These are phyloP conservation scores for Rhabdomys dilectus DNA, from an alignment of 2,113 vertebrate genomes.

Conservation along the genomic window DNA sequence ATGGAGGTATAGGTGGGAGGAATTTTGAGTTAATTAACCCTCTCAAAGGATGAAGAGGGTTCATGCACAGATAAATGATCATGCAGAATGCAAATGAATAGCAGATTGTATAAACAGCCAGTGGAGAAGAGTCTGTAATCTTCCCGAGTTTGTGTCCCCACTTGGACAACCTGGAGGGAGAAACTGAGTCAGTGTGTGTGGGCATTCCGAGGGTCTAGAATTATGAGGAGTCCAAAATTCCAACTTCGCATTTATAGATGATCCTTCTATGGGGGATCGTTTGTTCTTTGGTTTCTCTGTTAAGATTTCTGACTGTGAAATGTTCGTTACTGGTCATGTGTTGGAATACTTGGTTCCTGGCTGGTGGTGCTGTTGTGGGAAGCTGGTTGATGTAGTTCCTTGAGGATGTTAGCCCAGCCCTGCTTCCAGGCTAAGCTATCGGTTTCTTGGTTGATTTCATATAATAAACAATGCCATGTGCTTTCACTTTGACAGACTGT, in stretches of 20 bases:
- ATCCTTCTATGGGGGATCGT: not conserved
- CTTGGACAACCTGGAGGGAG: not conserved
- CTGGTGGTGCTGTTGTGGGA: not conserved
- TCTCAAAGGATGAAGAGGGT: not conserved
- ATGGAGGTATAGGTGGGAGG: not conserved
- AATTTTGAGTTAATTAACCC: not conserved
- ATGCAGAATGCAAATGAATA: not conserved
- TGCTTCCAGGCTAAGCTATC: not conserved
- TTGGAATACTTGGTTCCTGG: not conserved
- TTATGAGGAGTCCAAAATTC: not conserved
- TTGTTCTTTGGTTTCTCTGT: not conserved
- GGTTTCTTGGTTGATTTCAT: not conserved
- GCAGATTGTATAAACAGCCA: not conserved
- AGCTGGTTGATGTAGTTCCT: not conserved
- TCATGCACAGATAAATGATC: not conserved
- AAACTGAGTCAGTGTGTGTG: not conserved
- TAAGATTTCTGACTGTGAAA: not conserved
- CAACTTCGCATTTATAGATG: not conserved
- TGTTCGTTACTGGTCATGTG: not conserved
- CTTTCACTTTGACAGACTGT: not conserved
- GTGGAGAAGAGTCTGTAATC: not conserved
- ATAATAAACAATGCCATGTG: not conserved
- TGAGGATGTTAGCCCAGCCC: too few relatives aligned
- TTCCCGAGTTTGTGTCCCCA: not conserved
- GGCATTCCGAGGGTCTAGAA: not conserved